A percentile compares a stretch with the other conserved stretches of the same genome.
phyloP scores from a whole-genome alignment of 2,113 vertebrate genomes.

The Tenrec ecaudatus region DNA sequence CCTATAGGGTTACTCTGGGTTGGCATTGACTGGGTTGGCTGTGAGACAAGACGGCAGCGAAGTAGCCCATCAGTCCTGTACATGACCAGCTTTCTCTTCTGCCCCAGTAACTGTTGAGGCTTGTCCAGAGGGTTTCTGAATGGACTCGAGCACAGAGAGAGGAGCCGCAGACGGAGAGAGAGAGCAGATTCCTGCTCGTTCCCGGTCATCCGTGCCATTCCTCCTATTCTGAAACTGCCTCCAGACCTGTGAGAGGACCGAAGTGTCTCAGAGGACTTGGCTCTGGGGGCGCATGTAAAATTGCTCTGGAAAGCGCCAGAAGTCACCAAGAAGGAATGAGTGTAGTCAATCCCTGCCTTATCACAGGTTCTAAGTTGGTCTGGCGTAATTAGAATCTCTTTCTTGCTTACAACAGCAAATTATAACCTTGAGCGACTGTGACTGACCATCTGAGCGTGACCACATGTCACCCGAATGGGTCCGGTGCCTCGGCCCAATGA shows the following conservation, averaged over 20 bases:
- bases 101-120: not conserved
- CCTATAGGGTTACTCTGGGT: too few species aligned
- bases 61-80: not conserved
- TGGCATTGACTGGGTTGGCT: too few species aligned
- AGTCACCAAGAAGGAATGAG: not conserved
- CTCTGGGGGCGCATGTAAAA: not conserved
- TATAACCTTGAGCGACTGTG: not conserved
- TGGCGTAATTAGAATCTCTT: not conserved
- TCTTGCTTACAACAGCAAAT: not conserved
- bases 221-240: not conserved
- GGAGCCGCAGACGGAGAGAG: not conserved
- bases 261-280: not conserved
- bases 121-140: not conserved
- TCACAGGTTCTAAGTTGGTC: not conserved
- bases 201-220: rapidly evolving
- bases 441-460: not conserved
- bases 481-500: too few species aligned
- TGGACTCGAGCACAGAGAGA: not conserved
- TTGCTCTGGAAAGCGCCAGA: not conserved
- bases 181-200: too few species aligned
- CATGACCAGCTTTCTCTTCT: not conserved
- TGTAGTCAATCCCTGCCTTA: not conserved
- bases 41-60: too few species aligned
- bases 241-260: not conserved
- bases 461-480: too few species aligned